Base-by-base conservation (phyloP, 2,113 vertebrate species). In the Dendrocopos noguchii region DNA sequence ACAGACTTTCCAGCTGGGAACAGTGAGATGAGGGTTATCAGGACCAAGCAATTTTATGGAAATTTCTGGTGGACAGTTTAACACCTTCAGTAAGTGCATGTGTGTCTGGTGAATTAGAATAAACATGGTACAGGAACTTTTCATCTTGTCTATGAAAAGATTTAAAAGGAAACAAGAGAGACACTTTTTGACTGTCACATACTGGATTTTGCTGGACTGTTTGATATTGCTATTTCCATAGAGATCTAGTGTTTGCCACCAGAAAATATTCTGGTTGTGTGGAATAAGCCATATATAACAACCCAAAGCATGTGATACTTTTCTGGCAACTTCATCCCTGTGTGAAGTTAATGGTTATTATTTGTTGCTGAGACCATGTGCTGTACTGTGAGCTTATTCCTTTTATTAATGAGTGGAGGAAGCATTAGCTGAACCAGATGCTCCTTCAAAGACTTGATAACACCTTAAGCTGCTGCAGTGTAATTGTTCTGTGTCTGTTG, bases 41-140 rank as follows among this genome's bases (percentile, higher is more conserved):
- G 55, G 50, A 64, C 76, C 34, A 95, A 94, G 61, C n/a, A 53
- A 91, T 55, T 83, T 94, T 79, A 87, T 59, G 71, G 87, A 95
- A 95, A 94, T 96, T 81, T 88, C 90, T 80, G 53, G 74, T 85
- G 76, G 53, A 84, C 67, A 79, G 24, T 55, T 73, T 80, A 70
- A 18, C 34, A 80, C 22, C 33, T 61, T 87, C 75, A 82, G 15
- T 44, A 55, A 75, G 55, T 46, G 13, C 70, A 55, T 74, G 21
- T 77, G 22, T 67, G 20, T 70, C 25, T 90, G 66, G 93, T 93
- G 93, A 95, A 96, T 96, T 85, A 90, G 77, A 92, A 91, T 82
- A 70, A 83, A 68, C 42, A 42, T 15, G 85, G 93, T 57, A 47
- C 46, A 65, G 18, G 15, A 66, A 50, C 12, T 80, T 92, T 96